Conservation (phyloP, 2,797 vertebrate genomes). For the Protosalanx chinensis region DNA sequence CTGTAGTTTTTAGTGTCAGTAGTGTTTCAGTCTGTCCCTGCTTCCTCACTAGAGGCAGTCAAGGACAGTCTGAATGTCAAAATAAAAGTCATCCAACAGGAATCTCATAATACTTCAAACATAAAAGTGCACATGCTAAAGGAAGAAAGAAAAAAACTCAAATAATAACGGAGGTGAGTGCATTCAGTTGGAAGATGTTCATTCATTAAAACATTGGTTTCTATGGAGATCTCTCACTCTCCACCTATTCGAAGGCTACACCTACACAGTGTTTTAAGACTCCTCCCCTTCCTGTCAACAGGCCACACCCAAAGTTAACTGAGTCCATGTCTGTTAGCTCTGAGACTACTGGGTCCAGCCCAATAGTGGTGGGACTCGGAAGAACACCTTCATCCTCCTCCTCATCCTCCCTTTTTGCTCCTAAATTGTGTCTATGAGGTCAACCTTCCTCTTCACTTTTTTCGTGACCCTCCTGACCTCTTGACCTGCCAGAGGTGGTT, state of each 20-base stretch:
- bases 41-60: conserved; percentile 27
- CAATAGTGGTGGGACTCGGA: conserved; percentile 31
- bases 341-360: conserved; percentile 58
- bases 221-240: conserved; percentile 4
- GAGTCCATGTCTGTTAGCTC: conserved; percentile 15
- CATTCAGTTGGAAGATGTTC: conserved; percentile 38
- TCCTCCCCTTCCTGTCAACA: neutral
- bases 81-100: conserved; percentile 53
- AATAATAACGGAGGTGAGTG: conserved; percentile 18
- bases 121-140: conserved; percentile 68
- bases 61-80: conserved; percentile 40
- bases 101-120: conserved; percentile 51
- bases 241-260: conserved; percentile 12
- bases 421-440: neutral
- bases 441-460: conserved; percentile 56
- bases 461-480: conserved; percentile 82
- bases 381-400: conserved; percentile 6
- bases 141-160: conserved; percentile 31
- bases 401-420: neutral
- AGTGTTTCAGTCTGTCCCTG: neutral
- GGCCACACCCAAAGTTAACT: conserved; percentile 11
- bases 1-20: conserved; percentile 3
- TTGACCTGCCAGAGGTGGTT: conserved; percentile 85
- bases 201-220: conserved; percentile 22
- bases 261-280: conserved; percentile 12